Conservation (phyloP, 1,140 invertebrate species). For the Bathynomus jamesi region DNA sequence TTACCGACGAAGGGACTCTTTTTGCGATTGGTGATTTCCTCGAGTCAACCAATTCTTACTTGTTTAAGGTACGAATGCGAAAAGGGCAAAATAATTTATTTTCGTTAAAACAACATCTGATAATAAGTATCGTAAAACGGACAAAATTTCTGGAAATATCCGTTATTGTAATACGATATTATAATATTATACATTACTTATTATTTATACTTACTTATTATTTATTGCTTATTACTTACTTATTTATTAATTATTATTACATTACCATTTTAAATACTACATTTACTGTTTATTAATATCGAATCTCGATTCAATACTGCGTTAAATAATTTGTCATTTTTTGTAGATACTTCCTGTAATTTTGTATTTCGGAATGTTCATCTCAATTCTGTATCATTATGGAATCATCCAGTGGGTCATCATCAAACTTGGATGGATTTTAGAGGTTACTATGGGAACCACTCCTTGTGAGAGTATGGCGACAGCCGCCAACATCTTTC, state of each 20-base stretch:
- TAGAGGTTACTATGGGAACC: slow-evolving; percentile 67
- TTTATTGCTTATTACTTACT: too few species aligned
- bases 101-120: too few species aligned
- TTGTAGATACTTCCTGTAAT: slow-evolving; percentile 71
- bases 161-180: too few species aligned
- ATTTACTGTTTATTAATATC: slow-evolving; percentile 40
- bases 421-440: slow-evolving; percentile 63
- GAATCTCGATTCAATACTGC: not conserved
- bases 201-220: too few species aligned
- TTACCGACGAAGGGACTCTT: slow-evolving; percentile 62
- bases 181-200: too few species aligned
- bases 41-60: slow-evolving; percentile 50
- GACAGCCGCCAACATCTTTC: slow-evolving; percentile 77
- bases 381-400: slow-evolving; percentile 78
- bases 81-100: too few species aligned
- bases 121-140: too few species aligned
- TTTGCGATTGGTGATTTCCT: slow-evolving; percentile 80
- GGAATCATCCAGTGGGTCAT: slow-evolving; percentile 79
- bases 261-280: too few species aligned
- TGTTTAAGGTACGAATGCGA: slow-evolving; percentile 77
- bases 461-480: slow-evolving; percentile 87
- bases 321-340: too few species aligned
- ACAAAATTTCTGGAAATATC: too few species aligned
- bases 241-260: too few species aligned
- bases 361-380: slow-evolving; percentile 81